Evolutionary conservation across 2,797 vertebrate species (phyloP), one percentile per base, ranked within the genome.

Genomic region (Astyanax mexicanus): DNA sequence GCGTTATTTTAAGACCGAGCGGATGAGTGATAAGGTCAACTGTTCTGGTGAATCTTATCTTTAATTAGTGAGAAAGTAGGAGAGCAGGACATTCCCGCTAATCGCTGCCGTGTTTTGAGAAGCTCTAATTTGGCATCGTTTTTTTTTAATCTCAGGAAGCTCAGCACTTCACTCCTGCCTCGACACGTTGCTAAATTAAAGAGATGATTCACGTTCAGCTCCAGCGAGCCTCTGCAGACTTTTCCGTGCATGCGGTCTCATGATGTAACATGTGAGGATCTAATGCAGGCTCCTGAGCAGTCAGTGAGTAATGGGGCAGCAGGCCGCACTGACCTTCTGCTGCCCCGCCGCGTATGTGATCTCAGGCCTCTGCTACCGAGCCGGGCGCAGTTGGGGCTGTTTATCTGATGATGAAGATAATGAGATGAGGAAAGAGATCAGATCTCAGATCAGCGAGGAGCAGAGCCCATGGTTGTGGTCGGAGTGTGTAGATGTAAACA

Each of bases 181-280:
- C 25, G 47, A 79, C 75, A 67, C 23, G 67, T 21, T 62, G 62
- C 61, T 81, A 81, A 79, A 79, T 58, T 65, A 42, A 44, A 52
- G 49, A 29, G 37, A 9, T 73, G 49, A 76, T 75, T 84, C 73
- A 84, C 61, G 2, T 29, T 76, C 52, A 62, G 73, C 68, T 62
- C 35, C 62, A 69, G 66, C 12, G 47, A 17, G n/a, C 65, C 69
- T 44, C n/a, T 13, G 29, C 51, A 66, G 66, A 57, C 75, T 55
- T 67, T 74, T 80, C 72, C 72, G 17, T 65, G 61, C 29, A 29
- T 70, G 69, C 51, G 49, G 74, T 79, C 78, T 66, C 68, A 66
- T 82, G 80, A 80, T 72, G 75, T 80, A 85, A 76, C 64, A 68
- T 68, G 55, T 72, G 27, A 80, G 60, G 40, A 54, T 51, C 52